phyloP scores from a whole-genome alignment of 2,888 invertebrate genomes.

The Meloe dianella region DNA sequence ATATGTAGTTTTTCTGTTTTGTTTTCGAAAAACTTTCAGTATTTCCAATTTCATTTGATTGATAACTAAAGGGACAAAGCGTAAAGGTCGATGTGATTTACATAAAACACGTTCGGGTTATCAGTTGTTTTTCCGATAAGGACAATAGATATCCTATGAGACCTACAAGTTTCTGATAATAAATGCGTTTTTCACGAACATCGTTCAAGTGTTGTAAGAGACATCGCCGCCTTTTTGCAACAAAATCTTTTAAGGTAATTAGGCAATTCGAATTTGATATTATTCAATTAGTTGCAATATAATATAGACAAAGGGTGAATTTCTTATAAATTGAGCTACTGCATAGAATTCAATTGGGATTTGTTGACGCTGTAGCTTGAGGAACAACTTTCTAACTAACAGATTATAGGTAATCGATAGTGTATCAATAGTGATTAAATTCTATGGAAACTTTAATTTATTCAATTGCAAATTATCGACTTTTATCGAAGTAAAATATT shows the following conservation, averaged over 20 bases:
- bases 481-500: too few species aligned
- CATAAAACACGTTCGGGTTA: neutral
- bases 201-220: neutral
- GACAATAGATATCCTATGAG: neutral
- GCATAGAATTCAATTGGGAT: neutral
- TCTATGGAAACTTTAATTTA: too few species aligned
- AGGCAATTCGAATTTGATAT: neutral
- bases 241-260: neutral
- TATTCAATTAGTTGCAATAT: neutral
- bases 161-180: neutral
- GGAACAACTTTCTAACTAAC: neutral
- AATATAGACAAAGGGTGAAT: neutral
- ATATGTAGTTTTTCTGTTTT: neutral
- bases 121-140: neutral
- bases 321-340: neutral
- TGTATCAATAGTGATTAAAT: neutral
- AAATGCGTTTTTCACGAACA: neutral
- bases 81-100: neutral
- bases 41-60: neutral
- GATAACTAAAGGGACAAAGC: neutral
- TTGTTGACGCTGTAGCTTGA: neutral
- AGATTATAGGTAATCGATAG: neutral
- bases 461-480: too few species aligned
- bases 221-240: neutral
- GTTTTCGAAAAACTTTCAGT: neutral